Base-by-base conservation (phyloP, 2,888 invertebrate genomes). In the Graphium colonna region DNA sequence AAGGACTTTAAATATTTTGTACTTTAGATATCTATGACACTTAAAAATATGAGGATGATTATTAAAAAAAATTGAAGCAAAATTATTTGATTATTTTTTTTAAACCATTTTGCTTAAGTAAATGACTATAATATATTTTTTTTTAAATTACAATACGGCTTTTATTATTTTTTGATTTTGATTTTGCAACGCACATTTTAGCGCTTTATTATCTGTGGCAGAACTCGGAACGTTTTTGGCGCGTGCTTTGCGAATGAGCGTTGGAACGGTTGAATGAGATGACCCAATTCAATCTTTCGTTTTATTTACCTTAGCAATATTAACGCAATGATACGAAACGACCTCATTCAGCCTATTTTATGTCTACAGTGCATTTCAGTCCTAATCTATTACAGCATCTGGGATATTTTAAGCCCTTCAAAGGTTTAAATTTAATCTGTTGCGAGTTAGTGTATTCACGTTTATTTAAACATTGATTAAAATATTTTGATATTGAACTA, bases 231-330 rank as follows among this genome's bases (percentile, higher is more conserved):
- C n/a, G n/a, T n/a, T n/a, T n/a, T n/a, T 16, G 45, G 42, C 51
- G 46, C 44, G 50, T 42, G 51, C 31, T 39, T 47, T 42, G 43
- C 46, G 42, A 51, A 47, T 46, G 42, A 47, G 17, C 53, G 21
- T 55, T 44, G 56, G 54, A 41, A 59, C 54, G 57, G 54, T 61
- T 55, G 56, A 51, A 60, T 60, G 58, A 59, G 48, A 57, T 62
- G 68, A 60, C 70, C 69, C 52, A 66, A 64, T 70, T 69, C 50
- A 60, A 55, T 60, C 45, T 58, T 41, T 60, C 48, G 55, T 48
- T 44, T 64, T 73, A 72, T 73, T 71, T 72, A 71, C 68, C 63
- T 66, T 62, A 64, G 58, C 60, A 58, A 65, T 65, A 68, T 62
- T 59, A 60, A 60, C 61, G 60, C 58, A 59, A 57, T 63, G 68